These are phyloP conservation scores for Tiliqua scincoides DNA, from an alignment of 2,113 vertebrate genomes.

Conservation along the genomic window DNA sequence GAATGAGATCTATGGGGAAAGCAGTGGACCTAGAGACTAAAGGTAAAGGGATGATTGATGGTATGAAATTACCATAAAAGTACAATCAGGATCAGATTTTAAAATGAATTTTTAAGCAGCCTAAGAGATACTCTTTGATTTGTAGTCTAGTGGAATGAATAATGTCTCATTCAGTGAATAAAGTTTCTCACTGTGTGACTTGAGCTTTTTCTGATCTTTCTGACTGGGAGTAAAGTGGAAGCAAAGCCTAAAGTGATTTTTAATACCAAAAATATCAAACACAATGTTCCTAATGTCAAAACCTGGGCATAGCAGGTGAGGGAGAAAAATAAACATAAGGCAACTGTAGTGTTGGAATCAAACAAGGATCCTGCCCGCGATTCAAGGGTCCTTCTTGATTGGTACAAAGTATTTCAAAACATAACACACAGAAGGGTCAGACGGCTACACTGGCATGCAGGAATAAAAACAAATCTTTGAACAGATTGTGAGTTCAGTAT, in stretches of 20 bases:
- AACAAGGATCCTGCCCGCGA: conserved; percentile 27
- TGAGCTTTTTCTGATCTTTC: conserved; percentile 87
- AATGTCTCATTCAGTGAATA: conserved; percentile 98
- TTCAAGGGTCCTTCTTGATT: conserved; percentile 20
- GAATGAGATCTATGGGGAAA: conserved; percentile 94
- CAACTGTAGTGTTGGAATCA: conserved; percentile 62
- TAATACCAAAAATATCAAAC: conserved; percentile 84
- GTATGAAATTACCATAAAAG: conserved; percentile 98
- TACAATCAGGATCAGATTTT: conserved; percentile 99
- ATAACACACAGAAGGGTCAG: neutral
- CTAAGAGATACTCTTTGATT: conserved; percentile 99
- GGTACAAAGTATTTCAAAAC: conserved; percentile 21
- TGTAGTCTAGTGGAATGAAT: conserved; percentile 95
- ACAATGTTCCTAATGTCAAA: conserved; percentile 81
- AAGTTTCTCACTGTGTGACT: conserved; percentile 89
- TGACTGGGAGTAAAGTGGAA: conserved; percentile 84
- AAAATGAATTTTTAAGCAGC: conserved; percentile 99
- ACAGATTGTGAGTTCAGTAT: neutral
- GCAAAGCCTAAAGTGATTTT: conserved; percentile 82
- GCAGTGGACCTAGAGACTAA: conserved; percentile 93
- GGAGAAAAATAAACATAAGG: conserved; percentile 79
- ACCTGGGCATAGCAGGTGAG: conserved; percentile 69
- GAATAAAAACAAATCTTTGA: neutral
- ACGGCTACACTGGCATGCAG: neutral
- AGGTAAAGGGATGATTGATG: conserved; percentile 96